Percentiles rank a stretch among this genome's conserved stretches.
phyloP scores from a whole-genome alignment of 2,888 invertebrate genomes.

The Psylliodes chrysocephalus region DNA sequence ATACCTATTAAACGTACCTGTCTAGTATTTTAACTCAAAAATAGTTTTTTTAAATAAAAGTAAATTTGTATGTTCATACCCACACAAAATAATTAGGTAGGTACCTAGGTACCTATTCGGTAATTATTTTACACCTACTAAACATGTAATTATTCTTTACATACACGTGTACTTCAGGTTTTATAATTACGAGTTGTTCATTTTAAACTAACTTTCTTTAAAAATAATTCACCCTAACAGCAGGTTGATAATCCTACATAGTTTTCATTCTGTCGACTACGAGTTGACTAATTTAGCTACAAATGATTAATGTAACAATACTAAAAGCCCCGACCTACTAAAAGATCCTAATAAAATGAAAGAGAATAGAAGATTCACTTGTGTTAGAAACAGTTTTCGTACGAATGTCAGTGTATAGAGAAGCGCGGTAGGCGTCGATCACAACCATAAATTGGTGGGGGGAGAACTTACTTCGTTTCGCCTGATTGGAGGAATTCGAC shows the following conservation, averaged over 20 bases:
- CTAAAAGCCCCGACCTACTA: neutral
- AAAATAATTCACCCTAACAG: neutral
- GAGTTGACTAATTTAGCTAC: neutral
- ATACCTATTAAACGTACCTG: no score
- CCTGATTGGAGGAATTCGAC: constrained; percentile 44
- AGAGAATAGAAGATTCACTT: neutral
- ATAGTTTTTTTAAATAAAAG: no score
- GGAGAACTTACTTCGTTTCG: constrained; percentile 32
- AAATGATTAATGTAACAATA: neutral
- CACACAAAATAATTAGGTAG: no score
- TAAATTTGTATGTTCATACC: no score
- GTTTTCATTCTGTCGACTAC: no score
- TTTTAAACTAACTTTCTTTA: neutral
- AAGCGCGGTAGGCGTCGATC: constrained; percentile 34
- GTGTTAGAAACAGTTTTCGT: constrained; percentile 28
- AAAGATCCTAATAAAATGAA: neutral
- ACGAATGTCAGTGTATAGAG: constrained; percentile 27
- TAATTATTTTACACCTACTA: no score
- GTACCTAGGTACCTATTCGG: no score
- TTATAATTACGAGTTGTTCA: no score
- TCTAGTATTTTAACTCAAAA: no score
- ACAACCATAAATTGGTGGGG: constrained; percentile 15
- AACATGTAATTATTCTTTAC: no score
- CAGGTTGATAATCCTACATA: neutral
- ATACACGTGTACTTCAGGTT: no score